Base-by-base conservation (phyloP, 1,140 invertebrate species). In the Arctopsyche grandis region DNA sequence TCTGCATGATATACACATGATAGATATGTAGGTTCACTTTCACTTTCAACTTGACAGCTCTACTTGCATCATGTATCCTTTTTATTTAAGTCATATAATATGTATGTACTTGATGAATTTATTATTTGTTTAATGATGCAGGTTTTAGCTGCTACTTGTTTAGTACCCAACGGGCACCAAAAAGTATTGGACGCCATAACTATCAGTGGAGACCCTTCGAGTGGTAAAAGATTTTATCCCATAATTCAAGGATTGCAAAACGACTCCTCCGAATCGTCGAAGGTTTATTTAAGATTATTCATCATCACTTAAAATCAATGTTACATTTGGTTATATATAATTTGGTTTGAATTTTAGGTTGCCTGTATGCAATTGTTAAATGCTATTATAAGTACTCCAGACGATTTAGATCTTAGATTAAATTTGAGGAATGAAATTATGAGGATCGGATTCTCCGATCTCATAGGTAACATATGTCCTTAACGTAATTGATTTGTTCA, bases 401-500 rank as follows among this genome's bases (percentile, higher is more conserved):
- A 97, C 84, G 97, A 99, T 84, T 89, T 99, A 78, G 97, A 99
- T 84, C 98, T 98, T 85, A 90, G 97, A 79, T 90, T 98, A 83
- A 97, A 99, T 89, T 86, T 99, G 71, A 88, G 98, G 69, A 99
- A 98, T 87, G 98, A 99, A 88, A 94, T 99, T 80, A 97, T 99
- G 93, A 91, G 97, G 75, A 94, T 93, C 78, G 97, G 97, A 16
- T 89, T 99, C 12, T 92, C 92, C 81, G 96, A 97, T 85, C 90
- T 96, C 44, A 90, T 99, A 16, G 94, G 93, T 85, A n/a, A n/a
- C n/a, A n/a, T n/a, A 88, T 87, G 77, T 84, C 16, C 24, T 29
- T 19, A 69, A 29, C 43, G 29, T 71, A 29, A 38, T 87, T 88
- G 22, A 84, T 83, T 3, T 85, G 87, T 44, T 38, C 19, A 16